Evolutionary conservation across 2,888 invertebrate species (phyloP), one percentile per base, ranked within the genome.

Genomic region (Thera obeliscata): DNA sequence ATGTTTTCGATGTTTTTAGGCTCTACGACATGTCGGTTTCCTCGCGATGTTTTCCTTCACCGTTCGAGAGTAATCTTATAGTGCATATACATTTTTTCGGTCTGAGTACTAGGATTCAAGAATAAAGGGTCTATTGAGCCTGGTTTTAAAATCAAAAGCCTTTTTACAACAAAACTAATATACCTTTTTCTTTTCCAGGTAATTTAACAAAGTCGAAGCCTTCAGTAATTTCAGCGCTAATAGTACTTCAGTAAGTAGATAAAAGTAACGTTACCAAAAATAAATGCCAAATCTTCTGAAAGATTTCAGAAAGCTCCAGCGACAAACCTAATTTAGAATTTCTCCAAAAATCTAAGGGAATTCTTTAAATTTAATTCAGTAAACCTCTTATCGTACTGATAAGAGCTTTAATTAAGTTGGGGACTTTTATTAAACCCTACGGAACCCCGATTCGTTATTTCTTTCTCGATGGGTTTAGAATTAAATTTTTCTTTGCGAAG

Each of bases 331-430:
- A 61, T 64, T 68, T 68, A 61, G 54, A 50, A 66, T 59, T 49
- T 60, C 36, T 11, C 54, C 55, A 63, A 69, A 69, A 69, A 60
- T 56, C 56, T 43, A 56, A 56, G 22, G 41, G 38, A 66, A 48
- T 66, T 66, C 66, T 66, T 60, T 63, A 69, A 69, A 63, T 69
- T 66, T 60, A 69, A 63, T 66, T 66, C 61, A 8, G 48, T 11
- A 57, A 5, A 41, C 41, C 69, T 70, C 68, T 75, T 74, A 75
- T 75, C 75, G 61, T n/a, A 67, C 75, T 75, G 75, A 75, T 75
- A 74, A 75, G 66, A 61, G 50, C 54, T 60, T 74, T 74, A 74
- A 75, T 75, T 74, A 75, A 75, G 68, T 75, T 69, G n/a, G 67
- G 65, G 67, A 60, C 67, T 64, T 69, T 69, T 69, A 69, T 69